phyloP scores from a whole-genome alignment of 35 echinoderm and acorn worm species.

The Stichopus chloronotus region DNA sequence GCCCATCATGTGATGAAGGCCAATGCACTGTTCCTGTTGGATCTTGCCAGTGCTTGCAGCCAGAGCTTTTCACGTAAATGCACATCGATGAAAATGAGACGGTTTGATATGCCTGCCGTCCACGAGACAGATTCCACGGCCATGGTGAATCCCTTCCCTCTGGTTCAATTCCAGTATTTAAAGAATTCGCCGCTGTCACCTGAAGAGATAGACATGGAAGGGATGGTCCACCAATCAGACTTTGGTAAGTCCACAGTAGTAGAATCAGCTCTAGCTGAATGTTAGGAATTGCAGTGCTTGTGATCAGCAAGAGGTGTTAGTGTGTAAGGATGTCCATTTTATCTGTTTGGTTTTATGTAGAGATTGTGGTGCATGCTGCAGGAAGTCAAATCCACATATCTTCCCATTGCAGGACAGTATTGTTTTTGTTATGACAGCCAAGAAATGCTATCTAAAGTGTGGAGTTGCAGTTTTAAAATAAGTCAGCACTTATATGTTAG shows the following conservation, averaged over 20 bases:
- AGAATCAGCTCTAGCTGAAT: constrained; percentile 8
- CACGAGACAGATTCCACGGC: constrained; percentile 67
- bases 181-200: constrained; percentile 59
- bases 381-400: neutral
- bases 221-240: constrained; percentile 21
- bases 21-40: constrained; percentile 94
- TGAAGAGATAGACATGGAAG: constrained; percentile 39
- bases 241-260: constrained; percentile 25
- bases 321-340: no score
- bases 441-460: no score
- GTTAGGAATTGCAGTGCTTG: neutral
- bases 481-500: no score
- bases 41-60: constrained; percentile 86
- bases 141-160: constrained; percentile 69
- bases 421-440: no score
- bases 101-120: constrained; percentile 90
- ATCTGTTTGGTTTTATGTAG: no score
- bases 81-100: constrained; percentile 63
- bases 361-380: neutral
- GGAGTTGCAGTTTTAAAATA: no score
- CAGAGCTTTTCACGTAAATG: constrained; percentile 61
- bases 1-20: constrained; percentile 99
- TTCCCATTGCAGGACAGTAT: no score
- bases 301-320: no score
- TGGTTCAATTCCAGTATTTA: constrained; percentile 83